Evolutionary conservation across 2,797 vertebrate genomes (phyloP).

Genomic region (Rhincodon typus): DNA sequence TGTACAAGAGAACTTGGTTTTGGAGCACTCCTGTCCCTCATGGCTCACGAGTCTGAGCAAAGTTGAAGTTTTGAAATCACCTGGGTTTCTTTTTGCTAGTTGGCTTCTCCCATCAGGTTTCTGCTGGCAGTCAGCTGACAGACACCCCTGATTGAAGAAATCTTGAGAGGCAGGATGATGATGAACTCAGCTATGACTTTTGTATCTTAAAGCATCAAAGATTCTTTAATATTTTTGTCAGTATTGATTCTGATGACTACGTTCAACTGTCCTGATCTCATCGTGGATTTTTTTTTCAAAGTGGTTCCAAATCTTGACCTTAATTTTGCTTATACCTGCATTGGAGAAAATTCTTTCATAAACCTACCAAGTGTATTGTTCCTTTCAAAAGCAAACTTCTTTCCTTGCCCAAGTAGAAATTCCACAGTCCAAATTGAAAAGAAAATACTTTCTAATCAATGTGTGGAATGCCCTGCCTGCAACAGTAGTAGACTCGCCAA

Average conservation of each 20-base stretch:
- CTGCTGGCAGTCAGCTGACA: not conserved
- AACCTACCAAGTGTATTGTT: not conserved
- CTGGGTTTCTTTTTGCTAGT: not conserved
- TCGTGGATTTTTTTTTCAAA: not conserved
- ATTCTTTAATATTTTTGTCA: not conserved
- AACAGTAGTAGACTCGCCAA: too few relatives aligned
- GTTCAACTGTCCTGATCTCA: not conserved
- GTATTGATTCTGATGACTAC: not conserved
- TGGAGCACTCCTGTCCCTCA: not conserved
- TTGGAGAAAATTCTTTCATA: not conserved
- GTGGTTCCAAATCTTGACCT: not conserved
- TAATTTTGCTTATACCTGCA: not conserved
- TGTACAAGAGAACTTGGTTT: not conserved
- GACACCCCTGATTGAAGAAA: not conserved
- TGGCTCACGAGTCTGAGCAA: not conserved
- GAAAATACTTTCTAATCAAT: not conserved
- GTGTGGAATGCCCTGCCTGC: too few relatives aligned
- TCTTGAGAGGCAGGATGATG: not conserved
- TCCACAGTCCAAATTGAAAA: not conserved
- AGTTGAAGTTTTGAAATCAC: not conserved
- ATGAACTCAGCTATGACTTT: not conserved
- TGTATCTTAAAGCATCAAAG: not conserved
- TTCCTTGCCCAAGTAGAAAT: not conserved
- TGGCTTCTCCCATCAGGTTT: not conserved
- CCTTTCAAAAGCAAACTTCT: not conserved